Evolutionary conservation across 2,888 invertebrate genomes (phyloP).

Genomic region (Leptopilina drosophilae): DNA sequence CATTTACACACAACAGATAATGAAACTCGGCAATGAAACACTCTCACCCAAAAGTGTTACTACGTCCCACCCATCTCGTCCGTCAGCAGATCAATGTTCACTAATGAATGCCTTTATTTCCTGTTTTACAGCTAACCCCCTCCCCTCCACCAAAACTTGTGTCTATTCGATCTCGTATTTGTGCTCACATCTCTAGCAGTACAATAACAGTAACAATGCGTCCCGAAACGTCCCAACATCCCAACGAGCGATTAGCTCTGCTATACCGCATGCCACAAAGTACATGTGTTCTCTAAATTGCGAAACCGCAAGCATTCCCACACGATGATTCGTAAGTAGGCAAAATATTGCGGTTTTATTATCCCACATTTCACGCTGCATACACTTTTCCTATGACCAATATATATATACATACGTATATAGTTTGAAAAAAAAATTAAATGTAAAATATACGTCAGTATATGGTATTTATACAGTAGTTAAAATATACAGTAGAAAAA

Average conservation of each 20-base stretch:
- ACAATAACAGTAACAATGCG: constrained; percentile 55
- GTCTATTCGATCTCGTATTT: constrained; percentile 36
- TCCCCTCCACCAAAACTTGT: not conserved
- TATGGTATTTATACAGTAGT: too few species aligned
- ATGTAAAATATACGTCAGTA: too few species aligned
- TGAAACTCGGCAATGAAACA: constrained; percentile 52
- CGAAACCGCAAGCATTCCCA: constrained; percentile 54
- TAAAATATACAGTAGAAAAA: too few species aligned
- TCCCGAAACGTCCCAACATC: constrained; percentile 50
- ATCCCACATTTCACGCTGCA: constrained; percentile 23
- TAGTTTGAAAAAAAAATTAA: too few species aligned
- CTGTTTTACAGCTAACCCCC: constrained; percentile 54
- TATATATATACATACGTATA: too few species aligned
- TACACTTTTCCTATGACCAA: not conserved
- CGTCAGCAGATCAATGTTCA: constrained; percentile 51
- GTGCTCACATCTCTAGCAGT: constrained; percentile 36
- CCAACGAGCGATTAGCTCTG: constrained; percentile 60
- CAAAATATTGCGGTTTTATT: constrained; percentile 24
- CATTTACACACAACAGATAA: constrained; percentile 51
- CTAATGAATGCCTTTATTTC: constrained; percentile 61
- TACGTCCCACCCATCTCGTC: constrained; percentile 41
- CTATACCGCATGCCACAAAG: constrained; percentile 47
- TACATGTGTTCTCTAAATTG: constrained; percentile 60
- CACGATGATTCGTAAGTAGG: constrained; percentile 38
- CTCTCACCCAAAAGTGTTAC: constrained; percentile 39